Evolutionary conservation across 2,888 invertebrate genomes (phyloP), one percentile per base, ranked within the genome.

Genomic region (Euclidia mi): DNA sequence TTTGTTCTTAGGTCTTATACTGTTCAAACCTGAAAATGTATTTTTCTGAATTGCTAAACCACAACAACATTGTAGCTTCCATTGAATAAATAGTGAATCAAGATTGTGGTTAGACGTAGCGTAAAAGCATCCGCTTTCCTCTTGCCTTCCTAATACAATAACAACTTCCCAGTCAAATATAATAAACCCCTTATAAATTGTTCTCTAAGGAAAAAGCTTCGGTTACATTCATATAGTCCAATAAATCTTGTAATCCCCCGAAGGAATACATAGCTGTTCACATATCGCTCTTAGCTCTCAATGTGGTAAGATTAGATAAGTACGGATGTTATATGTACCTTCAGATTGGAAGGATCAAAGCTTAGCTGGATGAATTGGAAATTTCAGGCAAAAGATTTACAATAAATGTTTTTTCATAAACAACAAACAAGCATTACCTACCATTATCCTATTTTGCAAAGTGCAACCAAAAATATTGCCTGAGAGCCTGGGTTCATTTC

Each of bases 61-160:
- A 31, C 31, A n/a, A n/a, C 10, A 17, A 12, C 12, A 31, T 32
- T 20, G 37, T 46, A 51, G 31, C 12, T 20, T 45, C 15, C 18
- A 32, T 28, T 35, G 34, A 50, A 43, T 50, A 42, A 28, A 32
- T 41, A 55, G 31, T 15, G 25, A 28, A 48, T 34, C 11, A 49
- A 49, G 42, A 42, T 42, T 50, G 42, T 35, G 41, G 41, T 50
- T 37, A 34, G 43, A 37, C 37, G 14, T 50, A 37, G 17, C 14
- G 37, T 43, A 50, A 43, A 50, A 42, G 42, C n/a, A 43, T 50
- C 50, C 50, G 18, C 50, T 43, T 50, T 50, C 50, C 50, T 50
- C 35, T 50, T 43, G 35, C 43, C 29, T 29, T 37, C 42, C 43
- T 50, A 50, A 50, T 50, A 50, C 50, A 43, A 50, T 43, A 50